Evolutionary conservation across 2,113 vertebrate genomes (phyloP), one percentile per base, ranked within the genome.

Genomic region (Xyrauchen texanus): DNA sequence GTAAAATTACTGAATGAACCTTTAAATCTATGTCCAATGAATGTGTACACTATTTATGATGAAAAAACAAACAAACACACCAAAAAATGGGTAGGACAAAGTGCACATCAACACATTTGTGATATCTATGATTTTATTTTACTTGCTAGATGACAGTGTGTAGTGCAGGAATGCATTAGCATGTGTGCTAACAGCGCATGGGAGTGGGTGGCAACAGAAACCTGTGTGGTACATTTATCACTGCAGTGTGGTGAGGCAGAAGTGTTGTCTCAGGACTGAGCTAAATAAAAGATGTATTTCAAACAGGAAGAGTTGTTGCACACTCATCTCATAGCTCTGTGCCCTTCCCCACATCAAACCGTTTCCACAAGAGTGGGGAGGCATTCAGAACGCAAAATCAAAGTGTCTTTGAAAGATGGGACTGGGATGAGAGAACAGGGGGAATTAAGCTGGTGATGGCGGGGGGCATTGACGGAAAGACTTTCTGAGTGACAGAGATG

Each of bases 201-300:
- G 47, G 45, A 78, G 62, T 45, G 68, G 44, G 70, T 9, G 64
- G 16, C 69, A 53, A 45, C 9, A 57, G 57, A 65, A 57, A 66
- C 46, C 45, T 34, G 42, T 67, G 75, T 75, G n/a, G 57, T 73
- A 58, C 67, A 68, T 85, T 85, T 79, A 77, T 83, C 68, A 82
- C 15, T 55, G 51, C 51, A n/a, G 73, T 65, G 76, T 73, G 57
- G 81, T 52, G 51, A 68, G 42, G 66, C 78, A 57, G 69, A 77
- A 76, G 81, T 69, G 80, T 65, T 64, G 77, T 75, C 77, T 79
- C 69, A 76, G 74, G 79, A 45, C 66, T 58, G 67, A 44, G 76
- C 76, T 85, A 85, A 83, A 85, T 87, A 82, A 87, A 85, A 83
- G 60, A 84, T 81, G 82, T 77, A 79, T 79, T 65, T 78, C 65